Evolutionary conservation across 2,113 vertebrate genomes (phyloP).

Genomic region (Callionymus lyra): DNA sequence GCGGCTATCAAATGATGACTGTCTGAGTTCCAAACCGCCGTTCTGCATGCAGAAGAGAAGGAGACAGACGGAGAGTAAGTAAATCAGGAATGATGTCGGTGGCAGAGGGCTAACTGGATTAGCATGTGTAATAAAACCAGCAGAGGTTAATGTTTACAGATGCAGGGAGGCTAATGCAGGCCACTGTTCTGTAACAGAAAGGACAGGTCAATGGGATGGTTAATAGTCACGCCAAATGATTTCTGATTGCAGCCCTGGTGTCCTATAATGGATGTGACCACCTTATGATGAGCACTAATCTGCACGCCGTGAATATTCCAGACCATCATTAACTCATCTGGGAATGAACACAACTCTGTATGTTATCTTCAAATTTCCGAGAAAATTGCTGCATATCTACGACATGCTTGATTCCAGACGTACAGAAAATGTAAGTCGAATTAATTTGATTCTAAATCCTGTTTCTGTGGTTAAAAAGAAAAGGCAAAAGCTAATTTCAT

Average conservation of each 20-base stretch:
- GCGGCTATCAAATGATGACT: slow-evolving; percentile 50
- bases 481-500: slow-evolving; percentile 1
- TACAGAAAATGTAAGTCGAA: no score
- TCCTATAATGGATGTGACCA: slow-evolving; percentile 12
- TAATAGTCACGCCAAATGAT: slow-evolving; percentile 34
- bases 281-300: slow-evolving; percentile 1
- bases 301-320: no score
- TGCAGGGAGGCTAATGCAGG: slow-evolving; percentile 41
- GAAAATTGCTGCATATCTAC: no score
- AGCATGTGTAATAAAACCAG: slow-evolving; percentile 42
- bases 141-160: slow-evolving; percentile 50
- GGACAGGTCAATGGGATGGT: slow-evolving; percentile 33
- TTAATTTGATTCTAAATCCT: neutral
- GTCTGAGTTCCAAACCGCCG: slow-evolving; percentile 20
- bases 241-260: slow-evolving; percentile 22
- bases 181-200: slow-evolving; percentile 17
- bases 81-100: slow-evolving; percentile 21
- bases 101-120: slow-evolving; percentile 42
- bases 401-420: no score
- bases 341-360: no score
- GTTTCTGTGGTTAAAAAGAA: slow-evolving; percentile 2
- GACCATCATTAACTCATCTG: no score
- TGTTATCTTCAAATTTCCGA: no score
- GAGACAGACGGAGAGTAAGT: slow-evolving; percentile 2
- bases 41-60: slow-evolving; percentile 25